Conservation (phyloP, 2,888 invertebrate species). For the Hesperia comma region DNA sequence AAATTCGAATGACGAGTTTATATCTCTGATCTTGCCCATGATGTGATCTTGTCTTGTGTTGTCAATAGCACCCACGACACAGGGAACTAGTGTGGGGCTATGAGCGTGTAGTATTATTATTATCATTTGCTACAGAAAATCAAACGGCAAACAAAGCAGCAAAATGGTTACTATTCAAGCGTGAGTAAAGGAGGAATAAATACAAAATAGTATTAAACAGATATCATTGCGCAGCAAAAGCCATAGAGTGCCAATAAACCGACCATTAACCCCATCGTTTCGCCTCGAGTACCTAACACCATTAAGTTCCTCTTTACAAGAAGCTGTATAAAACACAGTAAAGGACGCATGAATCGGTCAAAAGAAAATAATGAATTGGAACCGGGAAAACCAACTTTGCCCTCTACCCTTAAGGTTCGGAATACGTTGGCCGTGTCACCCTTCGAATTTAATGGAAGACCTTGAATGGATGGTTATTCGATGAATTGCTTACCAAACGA, state of each 20-base stretch:
- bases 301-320: slow-evolving; percentile 42
- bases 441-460: slow-evolving; percentile 22
- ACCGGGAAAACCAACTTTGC: neutral
- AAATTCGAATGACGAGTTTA: no score
- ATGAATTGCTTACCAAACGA: slow-evolving; percentile 13
- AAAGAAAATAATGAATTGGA: slow-evolving; percentile 35
- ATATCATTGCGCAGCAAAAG: neutral
- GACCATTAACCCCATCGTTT: slow-evolving; percentile 42
- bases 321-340: slow-evolving; percentile 39
- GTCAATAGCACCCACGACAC: no score
- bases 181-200: no score
- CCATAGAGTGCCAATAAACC: slow-evolving; percentile 20
- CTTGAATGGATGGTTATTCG: slow-evolving; percentile 23
- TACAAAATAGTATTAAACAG: neutral
- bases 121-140: no score
- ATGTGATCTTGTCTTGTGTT: no score
- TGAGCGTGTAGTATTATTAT: no score
- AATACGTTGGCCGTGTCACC: neutral
- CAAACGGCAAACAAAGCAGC: no score
- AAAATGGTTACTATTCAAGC: no score
- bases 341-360: slow-evolving; percentile 33
- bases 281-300: slow-evolving; percentile 38
- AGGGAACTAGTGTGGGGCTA: no score
- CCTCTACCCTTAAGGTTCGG: neutral
- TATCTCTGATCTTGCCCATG: no score